These are phyloP conservation scores for Pelecanoides urinatrix DNA, from an alignment of 2,113 vertebrate genomes.

Conservation along the genomic window DNA sequence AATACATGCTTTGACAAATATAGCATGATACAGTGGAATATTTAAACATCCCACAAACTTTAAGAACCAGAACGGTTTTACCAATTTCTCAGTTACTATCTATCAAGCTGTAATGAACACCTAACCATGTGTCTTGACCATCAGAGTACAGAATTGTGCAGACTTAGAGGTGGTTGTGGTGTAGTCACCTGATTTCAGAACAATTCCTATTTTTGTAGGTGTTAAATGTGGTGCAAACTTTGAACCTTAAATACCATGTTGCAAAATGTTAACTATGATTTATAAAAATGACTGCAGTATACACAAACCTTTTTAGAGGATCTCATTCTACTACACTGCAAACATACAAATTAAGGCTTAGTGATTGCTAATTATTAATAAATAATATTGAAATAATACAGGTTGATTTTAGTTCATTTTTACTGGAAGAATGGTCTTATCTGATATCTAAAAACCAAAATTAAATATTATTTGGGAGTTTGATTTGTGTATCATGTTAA, in stretches of 20 bases:
- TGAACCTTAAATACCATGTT: background rate
- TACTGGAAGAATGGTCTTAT: background rate
- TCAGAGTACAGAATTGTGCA: background rate
- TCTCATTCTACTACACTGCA: background rate
- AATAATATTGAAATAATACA: background rate
- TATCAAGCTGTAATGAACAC: background rate
- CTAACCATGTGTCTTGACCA: background rate
- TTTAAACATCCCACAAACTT: background rate
- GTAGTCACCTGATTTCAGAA: background rate
- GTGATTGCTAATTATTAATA: background rate
- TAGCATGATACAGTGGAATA: rapidly evolving
- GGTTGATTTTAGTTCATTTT: background rate
- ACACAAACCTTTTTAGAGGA: background rate
- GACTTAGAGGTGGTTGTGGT: background rate
- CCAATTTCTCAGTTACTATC: background rate
- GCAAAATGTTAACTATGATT: background rate
- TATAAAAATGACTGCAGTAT: background rate
- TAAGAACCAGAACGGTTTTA: background rate
- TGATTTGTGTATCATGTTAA: background rate
- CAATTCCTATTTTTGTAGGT: background rate
- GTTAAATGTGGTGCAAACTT: background rate
- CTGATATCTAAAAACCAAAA: background rate
- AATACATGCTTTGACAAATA: background rate
- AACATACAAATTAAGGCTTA: background rate
- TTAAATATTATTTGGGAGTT: background rate